These are phyloP conservation scores for Pitta sordida DNA, from an alignment of 2,113 vertebrate genomes.

Conservation along the genomic window DNA sequence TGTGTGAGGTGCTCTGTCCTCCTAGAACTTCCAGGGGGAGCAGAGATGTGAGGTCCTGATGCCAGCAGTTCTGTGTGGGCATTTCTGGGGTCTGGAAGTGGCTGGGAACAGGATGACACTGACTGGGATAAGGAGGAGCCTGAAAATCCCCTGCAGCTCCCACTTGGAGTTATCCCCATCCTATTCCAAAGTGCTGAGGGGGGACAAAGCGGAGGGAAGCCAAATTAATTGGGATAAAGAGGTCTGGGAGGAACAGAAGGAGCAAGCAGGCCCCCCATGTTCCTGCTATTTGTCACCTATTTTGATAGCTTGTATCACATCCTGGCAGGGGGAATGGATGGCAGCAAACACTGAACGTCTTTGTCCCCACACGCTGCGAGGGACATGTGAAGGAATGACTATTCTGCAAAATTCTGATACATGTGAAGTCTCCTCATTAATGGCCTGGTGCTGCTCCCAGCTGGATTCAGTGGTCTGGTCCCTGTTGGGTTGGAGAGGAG, in stretches of 20 bases:
- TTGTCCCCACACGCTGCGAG: constrained; percentile 46
- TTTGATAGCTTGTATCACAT: constrained; percentile 28
- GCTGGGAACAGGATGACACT: background rate
- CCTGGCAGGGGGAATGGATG: constrained; percentile 43
- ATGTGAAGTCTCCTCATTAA: constrained; percentile 42
- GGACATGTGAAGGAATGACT: constrained; percentile 39
- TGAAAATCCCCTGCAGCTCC: background rate
- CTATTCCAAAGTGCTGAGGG: background rate
- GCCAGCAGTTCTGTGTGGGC: background rate
- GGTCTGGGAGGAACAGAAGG: constrained; percentile 2
- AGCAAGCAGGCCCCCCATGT: constrained; percentile 18
- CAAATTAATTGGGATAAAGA: background rate
- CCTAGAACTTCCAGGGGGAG: background rate
- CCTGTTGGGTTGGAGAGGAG: constrained; percentile 17
- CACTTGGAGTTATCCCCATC: background rate
- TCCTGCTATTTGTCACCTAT: constrained; percentile 24
- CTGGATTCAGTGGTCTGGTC: constrained; percentile 30
- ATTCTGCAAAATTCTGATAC: constrained; percentile 49
- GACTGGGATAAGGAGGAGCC: background rate
- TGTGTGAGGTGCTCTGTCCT: background rate
- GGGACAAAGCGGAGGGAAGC: background rate
- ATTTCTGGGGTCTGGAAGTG: background rate
- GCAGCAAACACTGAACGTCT: constrained; percentile 42
- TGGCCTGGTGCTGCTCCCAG: constrained; percentile 43
- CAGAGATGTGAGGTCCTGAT: background rate